Conservation (phyloP, 2,113 vertebrate species). For the Pollachius pollachius region DNA sequence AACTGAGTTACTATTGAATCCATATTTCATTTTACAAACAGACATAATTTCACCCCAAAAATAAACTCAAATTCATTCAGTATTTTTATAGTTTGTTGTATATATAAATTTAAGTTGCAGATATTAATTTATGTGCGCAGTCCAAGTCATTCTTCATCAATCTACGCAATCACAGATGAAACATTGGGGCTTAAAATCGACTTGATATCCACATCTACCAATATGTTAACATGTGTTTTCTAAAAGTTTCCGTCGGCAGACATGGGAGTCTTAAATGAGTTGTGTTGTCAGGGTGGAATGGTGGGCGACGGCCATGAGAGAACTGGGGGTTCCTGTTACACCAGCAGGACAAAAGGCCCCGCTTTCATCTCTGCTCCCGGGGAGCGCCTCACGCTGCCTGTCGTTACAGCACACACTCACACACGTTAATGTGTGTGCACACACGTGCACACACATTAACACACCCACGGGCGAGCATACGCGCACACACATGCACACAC, state of each 20-base stretch:
- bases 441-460: conserved; percentile 3
- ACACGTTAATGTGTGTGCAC: neutral
- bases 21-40: no score
- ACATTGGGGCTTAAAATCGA: no score
- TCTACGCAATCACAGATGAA: no score
- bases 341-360: conserved; percentile 37
- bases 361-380: conserved; percentile 50
- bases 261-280: neutral
- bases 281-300: conserved; percentile 8
- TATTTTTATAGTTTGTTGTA: no score
- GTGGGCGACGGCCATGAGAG: conserved; percentile 18
- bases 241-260: neutral
- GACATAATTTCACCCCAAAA: no score
- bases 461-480: conserved; percentile 16
- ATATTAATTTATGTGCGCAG: no score
- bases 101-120: no score
- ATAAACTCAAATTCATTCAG: no score
- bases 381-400: conserved; percentile 16
- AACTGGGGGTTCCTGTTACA: conserved; percentile 32
- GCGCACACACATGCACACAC: no score
- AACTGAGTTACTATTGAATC: no score
- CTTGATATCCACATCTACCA: no score
- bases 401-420: neutral
- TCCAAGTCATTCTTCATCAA: no score
- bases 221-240: neutral